Evolutionary conservation across 1,140 invertebrate species (phyloP), one percentile per base, ranked within the genome.

Genomic region (Paraescarpia echinospica): DNA sequence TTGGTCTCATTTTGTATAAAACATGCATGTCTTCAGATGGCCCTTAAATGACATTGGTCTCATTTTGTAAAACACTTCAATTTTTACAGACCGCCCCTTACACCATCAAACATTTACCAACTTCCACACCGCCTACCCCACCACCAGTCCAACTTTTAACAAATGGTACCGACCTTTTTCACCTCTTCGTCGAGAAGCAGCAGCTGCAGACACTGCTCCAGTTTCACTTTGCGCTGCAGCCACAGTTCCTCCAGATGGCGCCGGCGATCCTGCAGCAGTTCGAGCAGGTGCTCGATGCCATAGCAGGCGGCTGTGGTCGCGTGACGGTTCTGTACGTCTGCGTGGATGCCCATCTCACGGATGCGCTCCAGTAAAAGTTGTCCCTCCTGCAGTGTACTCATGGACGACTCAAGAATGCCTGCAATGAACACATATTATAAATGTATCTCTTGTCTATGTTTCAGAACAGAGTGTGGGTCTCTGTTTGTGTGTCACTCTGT

Each of bases 201-300:
- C 34, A 98, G 96, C 77, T 97, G 97, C 92, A 98, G 96, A 93
- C 98, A 98, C 95, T 98, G 98, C 94, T 98, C 98, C 93, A 98
- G 96, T 94, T 98, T 94, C 88, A 95, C 94, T 94, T 96, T 96
- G 34, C 96, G 96, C 93, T 96, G 97, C 93, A 97, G 97, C 96
- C 98, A 98, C n/a, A 97, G 97, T 14, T 97, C 95, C 95, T 98
- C 98, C 48, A 98, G 96, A 93, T 97, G 96, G 93, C 97, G 97
- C 93, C 98, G 96, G 94, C 97, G 97, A 94, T 98, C 97, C 94
- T 92, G 98, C 33, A 98, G 96, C 91, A 98, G 95, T 95, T 96
- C 96, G 51, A 96, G 94, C 93, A 96, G 94, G 93, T 96, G 95
- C 95, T 96, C 96, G 91, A 96, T 96, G 92, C 96, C 96, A 93